These are phyloP conservation scores for Blennius ocellaris DNA, from an alignment of 2,113 vertebrate species.

Conservation along the genomic window DNA sequence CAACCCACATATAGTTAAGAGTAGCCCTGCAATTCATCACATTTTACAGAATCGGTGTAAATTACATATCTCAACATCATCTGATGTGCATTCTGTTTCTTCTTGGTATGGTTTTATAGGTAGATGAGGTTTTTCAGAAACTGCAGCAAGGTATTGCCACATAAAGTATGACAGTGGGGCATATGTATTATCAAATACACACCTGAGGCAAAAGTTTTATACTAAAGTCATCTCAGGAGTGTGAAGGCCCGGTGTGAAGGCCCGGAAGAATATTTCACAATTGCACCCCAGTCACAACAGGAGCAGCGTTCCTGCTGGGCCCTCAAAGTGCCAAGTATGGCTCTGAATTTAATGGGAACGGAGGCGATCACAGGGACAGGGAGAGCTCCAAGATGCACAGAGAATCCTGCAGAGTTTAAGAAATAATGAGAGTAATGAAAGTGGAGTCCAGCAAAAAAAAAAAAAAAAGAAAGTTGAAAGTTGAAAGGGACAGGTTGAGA, in stretches of 20 bases:
- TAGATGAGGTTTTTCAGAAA: not conserved
- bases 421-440: constrained; percentile 66
- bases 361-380: constrained; percentile 45
- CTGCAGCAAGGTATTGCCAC: not conserved
- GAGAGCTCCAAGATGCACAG: constrained; percentile 2
- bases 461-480: too few species aligned
- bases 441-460: constrained; percentile 12
- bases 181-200: not conserved
- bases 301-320: constrained; percentile 31
- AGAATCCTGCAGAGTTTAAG: constrained; percentile 46
- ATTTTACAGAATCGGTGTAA: not conserved
- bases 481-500: constrained; percentile 34
- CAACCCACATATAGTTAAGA: too few species aligned
- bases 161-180: not conserved
- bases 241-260: constrained; percentile 20
- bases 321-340: constrained; percentile 35
- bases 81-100: not conserved
- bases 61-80: constrained; percentile 8
- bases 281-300: constrained; percentile 29
- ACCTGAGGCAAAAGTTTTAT: constrained; percentile 13
- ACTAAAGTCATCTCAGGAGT: not conserved
- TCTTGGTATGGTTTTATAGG: not conserved
- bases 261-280: constrained; percentile 39
- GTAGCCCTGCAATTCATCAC: not conserved
- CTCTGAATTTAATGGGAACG: constrained; percentile 32